Base-by-base conservation (phyloP, 2,113 vertebrate species). In the Carollia perspicillata region DNA sequence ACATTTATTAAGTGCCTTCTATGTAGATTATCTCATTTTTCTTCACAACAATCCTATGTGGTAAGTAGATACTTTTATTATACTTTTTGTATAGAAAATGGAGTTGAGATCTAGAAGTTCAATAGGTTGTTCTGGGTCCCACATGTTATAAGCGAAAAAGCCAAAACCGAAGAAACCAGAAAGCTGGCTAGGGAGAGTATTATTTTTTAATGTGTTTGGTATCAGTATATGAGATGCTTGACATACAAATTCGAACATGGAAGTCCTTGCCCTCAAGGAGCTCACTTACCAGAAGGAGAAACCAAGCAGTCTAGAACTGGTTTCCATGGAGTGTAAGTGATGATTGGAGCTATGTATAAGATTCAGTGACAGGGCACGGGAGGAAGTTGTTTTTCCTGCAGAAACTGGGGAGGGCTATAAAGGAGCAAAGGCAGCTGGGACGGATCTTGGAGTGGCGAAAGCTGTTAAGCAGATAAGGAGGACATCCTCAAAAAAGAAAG, bases 71-170 rank as follows among this genome's bases (percentile, higher is more conserved):
- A 51, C 14, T 80, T 23, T 49, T 66, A 13, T 90, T 90, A 65
- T 66, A 71, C 78, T 47, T 35, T 65, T 95, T 92, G 26, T 84
- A 86, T 35, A 83, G 68, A 96, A 89, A 92, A 86, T 37, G 28
- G 89, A 95, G 85, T 35, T 89, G 65, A 72, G 47, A 90, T 90
- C 90, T 87, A 35, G 30, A 83, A 83, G 23, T 66, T 92, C 89
- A 92, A 75, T 91, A 51, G 71, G 51, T 89, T 79, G 53, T 40
- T 75, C 4, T 96, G 88, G 66, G 37, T 86, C 65, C 88, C 37
- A 94, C 23, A 42, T 5, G 16, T 37, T 47, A 35, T 72, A 81
- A 94, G 23, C 89, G 74, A 89, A 85, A 86, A 71, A 77, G 72
- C 42, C 58, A 88, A 5, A 33, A 42, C 17, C 33, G 23, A 28